These are phyloP conservation scores for Vimba vimba DNA, from an alignment of 2,113 vertebrate species.

Conservation along the genomic window DNA sequence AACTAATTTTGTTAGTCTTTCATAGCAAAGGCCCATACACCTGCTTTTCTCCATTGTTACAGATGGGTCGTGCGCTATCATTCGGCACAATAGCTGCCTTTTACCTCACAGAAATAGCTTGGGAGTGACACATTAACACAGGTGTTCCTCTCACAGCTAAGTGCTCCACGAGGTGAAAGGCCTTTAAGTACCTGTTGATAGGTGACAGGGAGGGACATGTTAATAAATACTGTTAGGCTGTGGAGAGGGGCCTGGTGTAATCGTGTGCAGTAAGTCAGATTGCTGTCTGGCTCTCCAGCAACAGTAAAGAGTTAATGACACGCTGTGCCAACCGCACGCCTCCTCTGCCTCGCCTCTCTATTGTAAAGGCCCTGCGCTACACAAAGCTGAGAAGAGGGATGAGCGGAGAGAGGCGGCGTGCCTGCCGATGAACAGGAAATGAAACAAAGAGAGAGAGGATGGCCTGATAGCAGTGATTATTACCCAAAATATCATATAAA, in stretches of 20 bases:
- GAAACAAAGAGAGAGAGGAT: constrained; percentile 61
- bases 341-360: constrained; percentile 58
- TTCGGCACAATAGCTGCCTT: constrained; percentile 47
- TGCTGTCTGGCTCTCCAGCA: constrained; percentile 59
- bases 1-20: constrained; percentile 10
- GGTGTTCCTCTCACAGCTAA: constrained; percentile 50
- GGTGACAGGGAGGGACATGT: constrained; percentile 56
- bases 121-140: constrained; percentile 56
- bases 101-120: constrained; percentile 55
- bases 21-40: constrained; percentile 34
- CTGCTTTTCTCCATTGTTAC: constrained; percentile 42
- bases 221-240: constrained; percentile 59
- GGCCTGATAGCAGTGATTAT: constrained; percentile 63
- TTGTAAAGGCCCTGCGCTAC: constrained; percentile 54
- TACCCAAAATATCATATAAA: constrained; percentile 64
- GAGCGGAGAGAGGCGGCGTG: constrained; percentile 56
- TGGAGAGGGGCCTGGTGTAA: constrained; percentile 34
- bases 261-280: constrained; percentile 54
- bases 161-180: constrained; percentile 45
- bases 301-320: constrained; percentile 64
- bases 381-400: constrained; percentile 59
- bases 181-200: constrained; percentile 61
- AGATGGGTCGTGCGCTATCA: constrained; percentile 20
- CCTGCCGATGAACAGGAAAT: constrained; percentile 61
- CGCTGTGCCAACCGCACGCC: constrained; percentile 59